Evolutionary conservation across 2,888 invertebrate species (phyloP), one percentile per base, ranked within the genome.

Genomic region (Caenorhabditis sp.): DNA sequence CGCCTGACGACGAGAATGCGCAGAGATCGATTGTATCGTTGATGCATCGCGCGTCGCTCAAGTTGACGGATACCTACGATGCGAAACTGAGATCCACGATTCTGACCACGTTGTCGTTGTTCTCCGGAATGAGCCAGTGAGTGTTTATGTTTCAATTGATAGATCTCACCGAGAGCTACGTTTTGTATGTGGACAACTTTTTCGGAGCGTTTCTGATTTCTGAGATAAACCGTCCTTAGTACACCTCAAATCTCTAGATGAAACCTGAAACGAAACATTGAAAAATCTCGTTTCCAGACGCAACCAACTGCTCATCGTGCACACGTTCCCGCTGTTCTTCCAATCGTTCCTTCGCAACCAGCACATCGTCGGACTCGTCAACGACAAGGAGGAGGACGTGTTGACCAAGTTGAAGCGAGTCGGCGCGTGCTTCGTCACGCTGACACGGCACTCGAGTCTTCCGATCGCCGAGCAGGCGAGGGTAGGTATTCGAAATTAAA

Each of bases 291-390:
- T 35, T 63, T 63, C 8, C 64, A 80, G 80, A 66, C 41, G 31
- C 19, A 81, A 82, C 47, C 81, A 82, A 59, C 8, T 47, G 12
- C 22, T 70, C 0, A 0, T 82, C 47, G 22, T 76, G 10, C 63
- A 49, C 22, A 47, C 49, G 6, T 82, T 77, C 74, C 47, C 26
- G 1, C 58, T n/a, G 5, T 82, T 82, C 74, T 82, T 73, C 58
- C 47, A 51, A 0, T 47, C 73, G 41, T 82, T 73, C 73, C 26
- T 54, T n/a, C 44, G 2, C 35, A 61, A 49, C 8, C 44, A 16
- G 38, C 44, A 28, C 26, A 14, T 54, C 26, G 12, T 5, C 19
- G 14, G 44, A 14, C 24, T 69, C 12, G 47, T 66, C 22, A 41
- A 72, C 0, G 31, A 38, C 5, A 14, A 26, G 2, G 0, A 26